These are phyloP conservation scores for Muraenolepis orangiensis DNA, from an alignment of 2,797 vertebrate genomes.

Conservation along the genomic window DNA sequence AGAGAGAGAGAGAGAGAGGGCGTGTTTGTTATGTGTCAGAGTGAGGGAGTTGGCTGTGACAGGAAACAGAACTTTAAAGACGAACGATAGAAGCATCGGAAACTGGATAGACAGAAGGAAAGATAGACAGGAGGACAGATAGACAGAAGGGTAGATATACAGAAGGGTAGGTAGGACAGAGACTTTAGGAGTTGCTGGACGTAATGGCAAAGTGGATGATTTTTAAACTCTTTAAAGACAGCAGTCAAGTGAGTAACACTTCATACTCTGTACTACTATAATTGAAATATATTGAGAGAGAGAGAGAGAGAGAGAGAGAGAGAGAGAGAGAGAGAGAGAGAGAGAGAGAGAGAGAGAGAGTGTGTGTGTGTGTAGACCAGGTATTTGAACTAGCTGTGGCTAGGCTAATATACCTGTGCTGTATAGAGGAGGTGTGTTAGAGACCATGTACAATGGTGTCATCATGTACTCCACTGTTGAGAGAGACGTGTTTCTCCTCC, in stretches of 20 bases:
- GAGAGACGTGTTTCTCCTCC: too few species aligned
- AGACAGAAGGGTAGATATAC: conserved; percentile 18
- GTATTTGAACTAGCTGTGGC: too few species aligned
- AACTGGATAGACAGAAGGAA: conserved; percentile 12
- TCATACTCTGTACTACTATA: too few species aligned
- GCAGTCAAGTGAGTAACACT: conserved; percentile 72
- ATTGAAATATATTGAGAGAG: too few species aligned
- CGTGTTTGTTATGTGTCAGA: conserved; percentile 15
- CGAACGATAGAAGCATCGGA: conserved; percentile 6
- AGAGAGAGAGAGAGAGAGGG: conserved; percentile 24
- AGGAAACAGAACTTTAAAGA: conserved; percentile 12
- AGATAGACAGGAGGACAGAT: conserved; percentile 24
- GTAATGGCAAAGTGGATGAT: conserved; percentile 83
- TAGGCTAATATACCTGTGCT: too few species aligned
- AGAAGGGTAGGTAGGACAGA: conserved; percentile 19
- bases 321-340: too few species aligned
- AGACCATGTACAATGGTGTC: too few species aligned
- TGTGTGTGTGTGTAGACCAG: too few species aligned
- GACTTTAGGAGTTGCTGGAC: conserved; percentile 21
- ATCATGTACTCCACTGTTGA: too few species aligned
- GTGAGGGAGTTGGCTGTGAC: conserved; percentile 29
- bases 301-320: too few species aligned
- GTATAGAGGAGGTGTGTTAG: too few species aligned
- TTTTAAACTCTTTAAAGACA: conserved; percentile 78
- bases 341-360: too few species aligned